Percentiles rank a stretch among this genome's conserved stretches.
Evolutionary conservation across 2,888 invertebrate species (phyloP).

Genomic region (Melitaea athalia): DNA sequence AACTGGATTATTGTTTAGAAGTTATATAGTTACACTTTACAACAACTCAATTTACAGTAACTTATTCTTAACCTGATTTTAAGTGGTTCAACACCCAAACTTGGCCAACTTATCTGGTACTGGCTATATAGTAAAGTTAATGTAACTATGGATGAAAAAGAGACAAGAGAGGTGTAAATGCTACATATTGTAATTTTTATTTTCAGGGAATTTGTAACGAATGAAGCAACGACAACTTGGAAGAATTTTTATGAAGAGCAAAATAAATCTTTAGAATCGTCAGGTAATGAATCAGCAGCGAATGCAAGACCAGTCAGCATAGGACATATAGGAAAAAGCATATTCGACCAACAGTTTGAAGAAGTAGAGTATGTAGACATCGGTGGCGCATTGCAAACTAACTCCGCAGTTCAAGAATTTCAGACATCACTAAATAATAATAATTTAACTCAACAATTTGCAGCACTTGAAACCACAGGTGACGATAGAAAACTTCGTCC

Average conservation of each 20-base stretch:
- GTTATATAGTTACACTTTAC: too few species aligned
- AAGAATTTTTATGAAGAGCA: conserved; percentile 75
- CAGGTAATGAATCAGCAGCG: conserved; percentile 60
- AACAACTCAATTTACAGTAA: too few species aligned
- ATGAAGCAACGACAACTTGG: conserved; percentile 77
- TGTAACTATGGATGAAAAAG: too few species aligned
- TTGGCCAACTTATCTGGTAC: too few species aligned
- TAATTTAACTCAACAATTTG: conserved; percentile 58
- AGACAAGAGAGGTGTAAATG: too few species aligned
- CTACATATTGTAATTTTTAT: not conserved
- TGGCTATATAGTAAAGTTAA: too few species aligned
- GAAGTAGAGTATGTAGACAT: conserved; percentile 63
- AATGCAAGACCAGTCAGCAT: conserved; percentile 50
- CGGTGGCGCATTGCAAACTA: conserved; percentile 43
- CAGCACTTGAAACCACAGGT: conserved; percentile 52
- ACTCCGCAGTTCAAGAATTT: conserved; percentile 46
- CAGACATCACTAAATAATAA: conserved; percentile 54
- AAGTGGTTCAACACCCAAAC: too few species aligned
- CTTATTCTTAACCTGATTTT: too few species aligned
- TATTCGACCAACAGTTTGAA: conserved; percentile 69
- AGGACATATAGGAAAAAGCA: conserved; percentile 62
- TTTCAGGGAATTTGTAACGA: conserved; percentile 69
- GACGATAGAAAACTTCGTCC: conserved; percentile 51
- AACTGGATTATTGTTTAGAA: too few species aligned
- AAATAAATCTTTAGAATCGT: conserved; percentile 69